Percentiles rank a stretch among this genome's conserved stretches.
Evolutionary conservation across 2,113 vertebrate genomes (phyloP).

Genomic region (Micromys minutus): DNA sequence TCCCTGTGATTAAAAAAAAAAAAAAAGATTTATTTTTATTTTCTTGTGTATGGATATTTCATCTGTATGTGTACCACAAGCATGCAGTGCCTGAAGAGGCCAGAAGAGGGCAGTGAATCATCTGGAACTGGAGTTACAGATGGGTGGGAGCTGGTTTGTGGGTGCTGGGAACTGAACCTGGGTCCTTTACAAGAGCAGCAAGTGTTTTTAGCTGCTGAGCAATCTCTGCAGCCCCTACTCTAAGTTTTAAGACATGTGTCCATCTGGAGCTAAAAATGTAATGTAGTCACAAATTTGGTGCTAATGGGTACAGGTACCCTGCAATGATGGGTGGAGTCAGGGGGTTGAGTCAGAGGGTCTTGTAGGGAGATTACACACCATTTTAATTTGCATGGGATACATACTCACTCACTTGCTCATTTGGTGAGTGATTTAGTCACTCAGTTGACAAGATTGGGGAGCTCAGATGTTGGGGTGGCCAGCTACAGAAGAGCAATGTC

Average conservation of each 20-base stretch:
- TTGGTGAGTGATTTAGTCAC: neutral
- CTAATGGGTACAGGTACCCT: neutral
- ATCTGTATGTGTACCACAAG: no score
- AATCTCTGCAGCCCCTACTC: neutral
- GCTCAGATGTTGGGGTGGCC: neutral
- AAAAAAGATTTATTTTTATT: neutral
- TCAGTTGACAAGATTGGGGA: neutral
- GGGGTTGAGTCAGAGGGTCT: neutral
- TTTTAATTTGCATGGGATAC: neutral
- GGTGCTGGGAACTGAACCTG: neutral
- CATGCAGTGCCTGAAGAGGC: neutral
- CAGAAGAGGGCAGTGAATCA: neutral
- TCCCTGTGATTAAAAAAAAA: neutral
- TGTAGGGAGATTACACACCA: neutral
- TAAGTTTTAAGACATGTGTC: slow-evolving; percentile 37
- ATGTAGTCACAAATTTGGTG: neutral
- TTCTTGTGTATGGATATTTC: neutral
- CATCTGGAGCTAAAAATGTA: neutral
- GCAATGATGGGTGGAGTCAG: neutral
- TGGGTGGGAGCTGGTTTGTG: no score
- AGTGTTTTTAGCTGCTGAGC: neutral
- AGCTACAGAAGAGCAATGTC: neutral
- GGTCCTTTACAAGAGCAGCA: neutral
- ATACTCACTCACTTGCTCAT: neutral
- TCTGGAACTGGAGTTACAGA: neutral